Conservation (phyloP, 2,113 vertebrate species). For the Mirza zaza region DNA sequence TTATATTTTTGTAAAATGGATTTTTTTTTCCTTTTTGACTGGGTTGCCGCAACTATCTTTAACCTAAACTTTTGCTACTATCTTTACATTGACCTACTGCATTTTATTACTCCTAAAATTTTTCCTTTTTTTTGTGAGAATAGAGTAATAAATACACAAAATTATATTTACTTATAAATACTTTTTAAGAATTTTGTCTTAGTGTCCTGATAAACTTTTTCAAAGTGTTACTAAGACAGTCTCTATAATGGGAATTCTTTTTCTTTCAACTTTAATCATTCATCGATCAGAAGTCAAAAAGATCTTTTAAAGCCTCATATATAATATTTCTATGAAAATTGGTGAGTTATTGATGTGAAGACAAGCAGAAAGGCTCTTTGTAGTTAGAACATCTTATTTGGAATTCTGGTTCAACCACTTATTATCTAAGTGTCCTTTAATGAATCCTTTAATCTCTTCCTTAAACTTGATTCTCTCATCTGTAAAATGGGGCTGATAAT, state of each 20-base stretch:
- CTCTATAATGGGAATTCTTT: not conserved
- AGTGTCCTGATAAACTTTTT: not conserved
- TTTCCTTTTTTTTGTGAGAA: not conserved
- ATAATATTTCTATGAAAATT: slow-evolving; percentile 21
- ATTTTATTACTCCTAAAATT: not conserved
- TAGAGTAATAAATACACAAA: not conserved
- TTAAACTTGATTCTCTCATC: not conserved
- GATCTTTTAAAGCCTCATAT: slow-evolving; percentile 30
- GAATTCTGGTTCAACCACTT: not conserved
- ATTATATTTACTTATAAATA: not conserved
- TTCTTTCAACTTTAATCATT: not conserved
- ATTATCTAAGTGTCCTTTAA: not conserved
- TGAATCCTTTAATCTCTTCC: not conserved
- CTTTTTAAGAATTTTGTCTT: not conserved
- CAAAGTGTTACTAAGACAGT: not conserved
- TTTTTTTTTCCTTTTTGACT: not conserved
- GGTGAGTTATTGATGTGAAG: slow-evolving; percentile 20
- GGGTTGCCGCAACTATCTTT: not conserved
- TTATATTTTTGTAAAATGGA: not conserved
- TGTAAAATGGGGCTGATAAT: slow-evolving; percentile 27
- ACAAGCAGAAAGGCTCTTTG: slow-evolving; percentile 1
- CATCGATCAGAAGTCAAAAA: slow-evolving; percentile 34
- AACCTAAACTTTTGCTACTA: not conserved
- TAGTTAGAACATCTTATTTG: not conserved
- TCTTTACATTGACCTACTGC: not conserved